Conservation (phyloP, 2,888 invertebrate genomes). For the Drosophila mulleri region DNA sequence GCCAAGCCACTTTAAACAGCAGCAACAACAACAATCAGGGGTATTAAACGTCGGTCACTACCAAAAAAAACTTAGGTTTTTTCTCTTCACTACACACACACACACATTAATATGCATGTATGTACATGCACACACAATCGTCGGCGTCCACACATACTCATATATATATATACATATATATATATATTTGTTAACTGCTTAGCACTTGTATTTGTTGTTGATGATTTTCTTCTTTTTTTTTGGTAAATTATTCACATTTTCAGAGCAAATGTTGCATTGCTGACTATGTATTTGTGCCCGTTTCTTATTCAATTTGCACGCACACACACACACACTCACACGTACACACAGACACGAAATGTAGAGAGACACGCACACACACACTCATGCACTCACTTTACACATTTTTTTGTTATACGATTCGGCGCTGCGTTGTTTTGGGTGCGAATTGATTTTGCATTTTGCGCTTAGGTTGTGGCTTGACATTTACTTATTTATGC, state of each 20-base stretch:
- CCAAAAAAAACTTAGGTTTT: constrained; percentile 56
- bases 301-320: constrained; percentile 78
- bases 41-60: constrained; percentile 53
- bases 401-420: constrained; percentile 56
- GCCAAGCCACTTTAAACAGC: constrained; percentile 61
- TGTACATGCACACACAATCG: constrained; percentile 42
- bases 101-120: constrained; percentile 20
- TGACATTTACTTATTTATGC: constrained; percentile 45
- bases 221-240: constrained; percentile 7
- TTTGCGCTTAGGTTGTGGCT: constrained; percentile 41
- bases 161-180: constrained; percentile 34
- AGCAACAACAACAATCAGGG: constrained; percentile 49
- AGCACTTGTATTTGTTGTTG: constrained; percentile 12
- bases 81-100: constrained; percentile 54
- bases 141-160: constrained; percentile 46
- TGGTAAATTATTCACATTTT: constrained; percentile 46
- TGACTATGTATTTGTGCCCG: constrained; percentile 71
- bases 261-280: constrained; percentile 49
- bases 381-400: constrained; percentile 72
- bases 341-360: constrained; percentile 41
- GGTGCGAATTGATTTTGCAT: constrained; percentile 37
- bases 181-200: constrained; percentile 35
- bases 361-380: constrained; percentile 56
- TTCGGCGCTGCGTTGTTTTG: constrained; percentile 45
- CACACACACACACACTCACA: constrained; percentile 60